phyloP scores from a whole-genome alignment of 2,113 vertebrate genomes.

The Eclectus roratus region DNA sequence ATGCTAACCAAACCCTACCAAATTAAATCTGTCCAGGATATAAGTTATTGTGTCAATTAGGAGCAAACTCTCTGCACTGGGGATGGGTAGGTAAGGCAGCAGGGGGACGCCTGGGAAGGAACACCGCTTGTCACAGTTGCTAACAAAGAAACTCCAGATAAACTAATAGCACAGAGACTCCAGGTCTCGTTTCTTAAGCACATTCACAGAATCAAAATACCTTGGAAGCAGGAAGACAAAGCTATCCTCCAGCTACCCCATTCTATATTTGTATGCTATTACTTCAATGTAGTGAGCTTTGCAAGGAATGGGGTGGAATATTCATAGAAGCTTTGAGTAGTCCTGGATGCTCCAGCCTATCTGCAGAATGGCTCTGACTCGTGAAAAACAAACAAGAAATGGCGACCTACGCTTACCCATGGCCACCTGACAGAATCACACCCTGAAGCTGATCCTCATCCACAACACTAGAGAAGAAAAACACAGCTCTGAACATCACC shows the following conservation, averaged over 20 bases:
- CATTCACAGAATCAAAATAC: background rate
- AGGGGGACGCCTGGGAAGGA: background rate
- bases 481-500: background rate
- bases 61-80: background rate
- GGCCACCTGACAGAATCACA: background rate
- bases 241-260: background rate
- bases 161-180: background rate
- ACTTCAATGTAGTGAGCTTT: background rate
- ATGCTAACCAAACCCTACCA: background rate
- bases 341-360: background rate
- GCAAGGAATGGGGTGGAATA: background rate
- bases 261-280: background rate
- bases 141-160: background rate
- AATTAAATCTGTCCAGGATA: background rate
- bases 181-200: background rate
- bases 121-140: background rate
- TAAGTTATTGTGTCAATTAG: background rate
- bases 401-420: background rate
- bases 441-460: background rate
- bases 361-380: background rate
- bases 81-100: background rate
- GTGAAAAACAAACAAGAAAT: rapidly evolving
- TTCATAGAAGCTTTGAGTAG: background rate
- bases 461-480: background rate
- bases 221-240: background rate